A percentile compares a stretch with the other conserved stretches of the same genome.
Evolutionary conservation across 2,113 vertebrate genomes (phyloP).

Genomic region (Oxyruncus cristatus): DNA sequence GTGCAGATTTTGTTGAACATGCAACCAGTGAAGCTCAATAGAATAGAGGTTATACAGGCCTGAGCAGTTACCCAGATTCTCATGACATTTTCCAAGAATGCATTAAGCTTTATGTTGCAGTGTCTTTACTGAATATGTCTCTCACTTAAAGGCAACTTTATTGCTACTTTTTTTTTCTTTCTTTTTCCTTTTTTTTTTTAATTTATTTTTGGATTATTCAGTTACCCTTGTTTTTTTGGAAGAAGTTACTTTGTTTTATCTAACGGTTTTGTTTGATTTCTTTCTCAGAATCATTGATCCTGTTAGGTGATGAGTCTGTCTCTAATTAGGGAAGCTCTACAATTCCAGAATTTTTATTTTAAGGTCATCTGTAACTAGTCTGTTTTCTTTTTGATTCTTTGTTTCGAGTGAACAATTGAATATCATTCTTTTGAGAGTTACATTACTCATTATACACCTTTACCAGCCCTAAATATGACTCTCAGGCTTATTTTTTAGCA

Average conservation of each 20-base stretch:
- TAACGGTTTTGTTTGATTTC: background rate
- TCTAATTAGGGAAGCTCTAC: background rate
- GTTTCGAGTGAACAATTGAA: background rate
- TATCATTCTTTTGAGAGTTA: background rate
- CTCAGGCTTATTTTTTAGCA: background rate
- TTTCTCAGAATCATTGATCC: background rate
- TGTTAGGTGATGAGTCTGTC: background rate
- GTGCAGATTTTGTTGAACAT: background rate
- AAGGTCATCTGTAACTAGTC: background rate
- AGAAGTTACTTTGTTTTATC: background rate
- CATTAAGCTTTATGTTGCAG: background rate
- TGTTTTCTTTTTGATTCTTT: background rate
- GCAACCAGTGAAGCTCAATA: background rate
- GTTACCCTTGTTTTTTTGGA: background rate
- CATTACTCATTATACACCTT: background rate
- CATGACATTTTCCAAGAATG: background rate
- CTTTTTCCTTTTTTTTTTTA: background rate
- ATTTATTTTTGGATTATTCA: background rate
- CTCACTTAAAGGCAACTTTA: background rate
- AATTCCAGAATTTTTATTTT: background rate
- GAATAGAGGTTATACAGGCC: background rate
- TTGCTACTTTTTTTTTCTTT: background rate
- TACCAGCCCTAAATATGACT: background rate
- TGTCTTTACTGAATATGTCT: background rate
- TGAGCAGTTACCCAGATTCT: background rate